A percentile compares a stretch with the other conserved stretches of the same genome.
phyloP scores from a whole-genome alignment of 2,888 invertebrate genomes.

The Lepas anatifera region DNA sequence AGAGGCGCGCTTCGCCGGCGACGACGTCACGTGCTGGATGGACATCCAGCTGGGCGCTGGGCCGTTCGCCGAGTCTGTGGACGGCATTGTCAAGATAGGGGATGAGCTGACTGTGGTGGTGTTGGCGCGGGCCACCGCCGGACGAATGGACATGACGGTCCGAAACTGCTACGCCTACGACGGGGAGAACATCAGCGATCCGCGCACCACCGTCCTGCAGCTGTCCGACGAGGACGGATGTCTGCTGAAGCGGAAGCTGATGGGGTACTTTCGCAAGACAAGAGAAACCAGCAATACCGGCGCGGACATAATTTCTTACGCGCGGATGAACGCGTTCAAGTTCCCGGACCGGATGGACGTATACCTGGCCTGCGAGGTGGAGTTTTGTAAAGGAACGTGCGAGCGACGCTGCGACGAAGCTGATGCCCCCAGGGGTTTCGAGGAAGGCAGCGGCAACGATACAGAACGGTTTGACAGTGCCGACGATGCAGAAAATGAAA shows the following conservation, averaged over 20 bases:
- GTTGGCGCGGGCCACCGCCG: conserved; percentile 24
- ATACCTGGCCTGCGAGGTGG: conserved; percentile 26
- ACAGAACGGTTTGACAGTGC: too few relatives aligned
- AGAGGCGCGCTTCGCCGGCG: conserved; percentile 26
- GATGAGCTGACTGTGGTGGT: conserved; percentile 27
- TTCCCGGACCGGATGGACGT: conserved; percentile 28
- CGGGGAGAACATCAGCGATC: conserved; percentile 25
- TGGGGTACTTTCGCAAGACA: conserved; percentile 26
- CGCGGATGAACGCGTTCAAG: conserved; percentile 27
- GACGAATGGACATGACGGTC: conserved; percentile 25
- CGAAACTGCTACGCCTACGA: conserved; percentile 28
- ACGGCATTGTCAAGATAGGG: conserved; percentile 26
- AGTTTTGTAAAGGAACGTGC: conserved; percentile 27
- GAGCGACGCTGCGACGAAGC: conserved; percentile 20
- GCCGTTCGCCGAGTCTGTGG: conserved; percentile 24
- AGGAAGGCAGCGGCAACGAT: background rate
- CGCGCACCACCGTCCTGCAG: conserved; percentile 25
- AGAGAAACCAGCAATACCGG: conserved; percentile 25
- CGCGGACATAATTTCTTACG: conserved; percentile 26
- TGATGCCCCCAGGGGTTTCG: conserved; percentile 13
- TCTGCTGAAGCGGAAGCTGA: conserved; percentile 27
- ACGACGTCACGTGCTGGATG: conserved; percentile 28
- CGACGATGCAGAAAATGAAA: conserved; percentile 4
- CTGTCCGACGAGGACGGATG: conserved; percentile 28
- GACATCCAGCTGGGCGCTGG: conserved; percentile 27